Evolutionary conservation across 2,797 vertebrate genomes (phyloP), one percentile per base, ranked within the genome.

Genomic region (Sus cebifrons): DNA sequence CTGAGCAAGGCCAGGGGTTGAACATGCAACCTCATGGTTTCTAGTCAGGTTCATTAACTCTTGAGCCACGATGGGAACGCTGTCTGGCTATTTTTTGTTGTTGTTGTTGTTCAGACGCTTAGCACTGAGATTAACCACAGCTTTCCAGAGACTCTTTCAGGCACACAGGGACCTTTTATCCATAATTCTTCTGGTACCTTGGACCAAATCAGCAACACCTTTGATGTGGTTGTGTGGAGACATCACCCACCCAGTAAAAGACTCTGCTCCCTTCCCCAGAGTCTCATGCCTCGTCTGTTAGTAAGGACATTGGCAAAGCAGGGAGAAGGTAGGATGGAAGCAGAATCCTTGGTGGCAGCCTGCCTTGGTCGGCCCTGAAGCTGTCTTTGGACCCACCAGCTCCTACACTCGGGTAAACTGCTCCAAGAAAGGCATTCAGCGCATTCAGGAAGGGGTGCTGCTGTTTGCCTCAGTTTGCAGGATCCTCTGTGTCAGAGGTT

Each of bases 241-340:
- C 14, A 11, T 1, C 40, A 23, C n/a, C 70, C 36, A 0, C 65
- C 60, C 17, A 62, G 23, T 60, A 27, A 65, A 58, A 74, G 73
- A 25, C 5, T 36, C 71, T 58, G 27, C 36, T 54, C 29, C 0
- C 77, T 25, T 58, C 17, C 77, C 36, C 36, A 36, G 36, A 36
- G 36, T 36, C 36, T 36, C 36, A 36, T 36, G 36, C 36, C 36
- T 36, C 36, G 36, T 36, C 36, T 36, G 36, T 44, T 12, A 71
- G 68, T 32, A 87, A 4, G 32, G 49, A 10, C 5, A 0, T 94
- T 40, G 64, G 64, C 64, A 65, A 29, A 25, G 44, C 40, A 13
- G 3, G 0, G 62, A 62, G 20, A 52, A 18, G 25, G 7, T 4
- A 0, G 9, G 40, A 2, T 23, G 29, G 16, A 49, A 25, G 18